Evolutionary conservation across 2,888 invertebrate species (phyloP).

Genomic region (Heterodera filipjevi): DNA sequence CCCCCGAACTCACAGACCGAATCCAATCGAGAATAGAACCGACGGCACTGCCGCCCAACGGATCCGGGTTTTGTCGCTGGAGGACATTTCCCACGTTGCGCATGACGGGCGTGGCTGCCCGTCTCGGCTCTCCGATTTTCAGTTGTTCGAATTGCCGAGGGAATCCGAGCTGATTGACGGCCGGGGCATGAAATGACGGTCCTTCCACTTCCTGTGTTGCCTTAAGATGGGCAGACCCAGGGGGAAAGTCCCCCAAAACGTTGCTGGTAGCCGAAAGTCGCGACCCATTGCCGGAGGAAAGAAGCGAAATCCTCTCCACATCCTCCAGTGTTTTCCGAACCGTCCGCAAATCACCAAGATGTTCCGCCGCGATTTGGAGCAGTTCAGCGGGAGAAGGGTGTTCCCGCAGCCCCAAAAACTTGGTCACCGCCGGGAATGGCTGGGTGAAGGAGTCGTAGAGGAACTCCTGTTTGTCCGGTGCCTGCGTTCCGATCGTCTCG

Average conservation of each 20-base stretch:
- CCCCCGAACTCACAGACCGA: not conserved
- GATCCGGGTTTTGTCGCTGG: not conserved
- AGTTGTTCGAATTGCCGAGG: not conserved
- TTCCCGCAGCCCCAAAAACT: conserved; percentile 21
- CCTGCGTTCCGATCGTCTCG: conserved; percentile 41
- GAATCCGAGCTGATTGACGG: not conserved
- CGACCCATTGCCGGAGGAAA: not conserved
- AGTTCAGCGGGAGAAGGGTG: not conserved
- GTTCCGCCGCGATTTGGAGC: conserved; percentile 2
- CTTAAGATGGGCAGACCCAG: not conserved
- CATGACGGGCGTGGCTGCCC: not conserved
- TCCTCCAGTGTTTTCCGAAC: not conserved
- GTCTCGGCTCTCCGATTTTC: not conserved
- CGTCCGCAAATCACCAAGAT: not conserved
- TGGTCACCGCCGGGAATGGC: conserved; percentile 28
- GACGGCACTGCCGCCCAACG: not conserved
- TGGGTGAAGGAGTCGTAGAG: conserved; percentile 43
- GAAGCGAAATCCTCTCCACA: not conserved
- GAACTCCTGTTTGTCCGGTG: conserved; percentile 37
- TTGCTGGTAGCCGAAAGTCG: not conserved
- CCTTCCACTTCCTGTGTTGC: not conserved
- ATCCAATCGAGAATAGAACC: not conserved
- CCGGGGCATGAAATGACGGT: not conserved
- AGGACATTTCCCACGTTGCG: not conserved
- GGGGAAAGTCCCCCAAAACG: not conserved